A percentile compares a stretch with the other conserved stretches of the same genome.
phyloP scores from a whole-genome alignment of 1,140 invertebrate species.

The Limonius californicus region DNA sequence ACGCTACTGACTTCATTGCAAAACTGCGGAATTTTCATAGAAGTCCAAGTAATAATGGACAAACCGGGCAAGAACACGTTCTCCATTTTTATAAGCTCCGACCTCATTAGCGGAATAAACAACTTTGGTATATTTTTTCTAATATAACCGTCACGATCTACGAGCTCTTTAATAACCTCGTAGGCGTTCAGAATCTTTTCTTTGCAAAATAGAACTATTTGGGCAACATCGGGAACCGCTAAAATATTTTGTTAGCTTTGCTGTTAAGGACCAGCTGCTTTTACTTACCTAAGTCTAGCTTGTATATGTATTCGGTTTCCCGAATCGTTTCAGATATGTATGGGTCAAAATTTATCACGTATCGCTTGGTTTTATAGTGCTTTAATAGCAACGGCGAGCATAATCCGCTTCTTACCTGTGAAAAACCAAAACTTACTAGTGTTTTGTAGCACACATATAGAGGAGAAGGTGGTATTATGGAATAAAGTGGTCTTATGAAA shows the following conservation, averaged over 20 bases:
- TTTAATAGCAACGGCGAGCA: conserved; percentile 56
- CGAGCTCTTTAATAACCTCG: conserved; percentile 56
- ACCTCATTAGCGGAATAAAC: conserved; percentile 65
- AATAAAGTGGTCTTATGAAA: too few relatives aligned
- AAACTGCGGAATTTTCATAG: conserved; percentile 64
- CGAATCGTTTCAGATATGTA: conserved; percentile 66
- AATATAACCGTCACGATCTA: conserved; percentile 56
- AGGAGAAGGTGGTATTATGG: too few relatives aligned
- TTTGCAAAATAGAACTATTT: conserved; percentile 63
- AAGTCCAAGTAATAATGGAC: conserved; percentile 76
- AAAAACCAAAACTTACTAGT: too few relatives aligned
- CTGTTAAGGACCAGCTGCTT: not conserved
- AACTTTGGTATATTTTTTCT: conserved; percentile 57
- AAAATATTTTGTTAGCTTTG: too few relatives aligned
- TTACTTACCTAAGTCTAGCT: conserved; percentile 56
- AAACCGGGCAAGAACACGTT: conserved; percentile 71
- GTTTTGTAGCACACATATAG: too few relatives aligned
- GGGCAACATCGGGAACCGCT: conserved; percentile 62
- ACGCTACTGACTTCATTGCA: conserved; percentile 56
- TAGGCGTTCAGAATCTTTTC: conserved; percentile 59
- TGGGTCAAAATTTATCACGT: conserved; percentile 64
- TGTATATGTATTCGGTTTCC: conserved; percentile 70
- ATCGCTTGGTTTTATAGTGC: conserved; percentile 56
- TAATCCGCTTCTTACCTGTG: conserved; percentile 57
- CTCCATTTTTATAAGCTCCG: conserved; percentile 64